A percentile compares a stretch with the other conserved stretches of the same genome.
phyloP scores from a whole-genome alignment of 1,140 invertebrate genomes.

The Caerostris darwini region DNA sequence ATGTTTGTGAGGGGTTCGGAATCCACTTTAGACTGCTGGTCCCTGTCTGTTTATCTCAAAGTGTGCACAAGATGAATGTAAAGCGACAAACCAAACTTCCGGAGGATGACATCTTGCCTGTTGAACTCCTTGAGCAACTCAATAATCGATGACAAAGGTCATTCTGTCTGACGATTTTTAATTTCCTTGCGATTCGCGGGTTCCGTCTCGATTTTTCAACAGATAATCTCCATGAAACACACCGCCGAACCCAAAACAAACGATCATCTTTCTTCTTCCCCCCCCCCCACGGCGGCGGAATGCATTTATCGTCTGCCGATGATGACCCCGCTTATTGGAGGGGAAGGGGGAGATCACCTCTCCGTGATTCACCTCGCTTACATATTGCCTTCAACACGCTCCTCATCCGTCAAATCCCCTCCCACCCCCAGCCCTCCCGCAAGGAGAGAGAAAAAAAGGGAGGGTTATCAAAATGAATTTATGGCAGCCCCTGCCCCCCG shows the following conservation, averaged over 20 bases:
- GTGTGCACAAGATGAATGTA: too few species aligned
- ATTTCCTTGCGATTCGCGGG: too few species aligned
- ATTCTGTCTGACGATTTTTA: slow-evolving; percentile 1
- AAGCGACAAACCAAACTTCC: too few species aligned
- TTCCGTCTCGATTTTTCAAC: neutral
- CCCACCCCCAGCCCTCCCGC: neutral
- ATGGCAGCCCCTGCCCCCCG: slow-evolving; percentile 14
- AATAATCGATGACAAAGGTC: too few species aligned
- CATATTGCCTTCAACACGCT: neutral
- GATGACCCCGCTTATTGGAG: slow-evolving; percentile 4
- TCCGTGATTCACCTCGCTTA: neutral
- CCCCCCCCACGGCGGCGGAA: neutral
- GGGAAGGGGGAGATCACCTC: neutral
- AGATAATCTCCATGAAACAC: neutral
- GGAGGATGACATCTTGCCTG: too few species aligned
- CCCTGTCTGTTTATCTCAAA: too few species aligned
- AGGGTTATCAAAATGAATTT: slow-evolving; percentile 64
- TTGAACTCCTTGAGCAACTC: too few species aligned
- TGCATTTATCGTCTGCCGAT: slow-evolving; percentile 6
- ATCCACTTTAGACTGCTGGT: too few species aligned
- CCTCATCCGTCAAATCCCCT: slow-evolving; percentile 21
- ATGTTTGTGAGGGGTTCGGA: too few species aligned
- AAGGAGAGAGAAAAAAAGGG: neutral
- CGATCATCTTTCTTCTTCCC: neutral
- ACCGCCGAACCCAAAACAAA: neutral